Conservation (phyloP, 2,888 invertebrate species). For the Byasa hedistus region DNA sequence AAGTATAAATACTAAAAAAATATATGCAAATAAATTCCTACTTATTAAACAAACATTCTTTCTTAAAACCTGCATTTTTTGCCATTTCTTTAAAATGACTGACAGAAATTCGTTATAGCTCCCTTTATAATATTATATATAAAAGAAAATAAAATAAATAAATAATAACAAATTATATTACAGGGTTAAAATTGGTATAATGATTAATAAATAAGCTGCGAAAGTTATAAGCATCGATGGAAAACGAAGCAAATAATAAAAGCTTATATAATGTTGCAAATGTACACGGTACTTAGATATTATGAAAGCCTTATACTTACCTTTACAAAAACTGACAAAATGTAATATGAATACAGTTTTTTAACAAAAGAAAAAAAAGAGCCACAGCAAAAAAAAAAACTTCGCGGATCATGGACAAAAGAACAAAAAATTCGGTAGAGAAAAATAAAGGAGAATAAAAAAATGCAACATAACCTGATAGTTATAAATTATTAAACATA, state of each 20-base stretch:
- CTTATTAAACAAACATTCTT: no score
- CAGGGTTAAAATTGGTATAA: not conserved
- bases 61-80: not conserved
- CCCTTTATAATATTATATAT: not conserved
- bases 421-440: not conserved
- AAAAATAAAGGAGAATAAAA: not conserved
- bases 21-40: no score
- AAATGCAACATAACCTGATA: not conserved
- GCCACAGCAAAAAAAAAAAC: slow-evolving; percentile 53
- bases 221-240: slow-evolving; percentile 33
- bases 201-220: not conserved
- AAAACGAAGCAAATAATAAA: slow-evolving; percentile 63
- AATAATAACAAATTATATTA: not conserved
- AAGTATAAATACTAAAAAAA: no score
- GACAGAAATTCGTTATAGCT: not conserved
- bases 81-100: not conserved
- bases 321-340: not conserved
- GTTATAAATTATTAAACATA: not conserved
- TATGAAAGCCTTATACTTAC: slow-evolving; percentile 10
- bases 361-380: slow-evolving; percentile 33
- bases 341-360: not conserved
- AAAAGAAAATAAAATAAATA: not conserved
- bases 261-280: slow-evolving; percentile 45
- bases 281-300: slow-evolving; percentile 8
- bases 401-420: not conserved